Evolutionary conservation across 2,888 invertebrate species (phyloP), one percentile per base, ranked within the genome.

Genomic region (Agrochola circellaris): DNA sequence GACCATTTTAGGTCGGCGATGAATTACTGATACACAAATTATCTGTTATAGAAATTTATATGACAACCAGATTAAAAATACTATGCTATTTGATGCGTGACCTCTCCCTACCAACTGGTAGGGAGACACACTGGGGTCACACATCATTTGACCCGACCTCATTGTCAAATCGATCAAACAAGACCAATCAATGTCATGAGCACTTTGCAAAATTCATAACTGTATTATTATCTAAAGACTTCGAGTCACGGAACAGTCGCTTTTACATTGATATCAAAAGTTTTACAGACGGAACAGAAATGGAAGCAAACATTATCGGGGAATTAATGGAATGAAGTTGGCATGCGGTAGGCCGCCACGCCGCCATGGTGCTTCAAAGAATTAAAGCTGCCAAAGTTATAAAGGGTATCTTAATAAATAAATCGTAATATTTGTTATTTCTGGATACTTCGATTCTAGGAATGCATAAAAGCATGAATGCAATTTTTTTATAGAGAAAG

Each of bases 131-230:
- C n/a, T n/a, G n/a, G n/a, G 60, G 54, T 65, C 69, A 48, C 23
- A n/a, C 45, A 38, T 15, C 23, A 42, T 54, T 83, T 65, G 69
- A 30, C 30, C 45, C 17, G n/a, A 56, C 54, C 69, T 56, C 38
- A 45, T 65, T 69, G 54, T 15, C 23, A 30, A 56, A 60, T 58
- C 34, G n/a, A 77, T 69, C 13, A n/a, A 54, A n/a, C 20, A 9
- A 30, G 11, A 15, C 51, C 56, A 64, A 83, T 64, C 34, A 83
- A 26, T 56, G 64, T 38, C 68, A 54, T 11, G 26, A 69, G 48
- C 48, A 67, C 48, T 82, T 67, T 51, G 62, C 30, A 30, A 42
- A 68, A 51, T 68, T 45, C 42, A 62, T 15, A 81, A 81, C 48
- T 81, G 72, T 48, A 54, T 45, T 45, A 54, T 9, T n/a, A 42